Evolutionary conservation across 2,797 vertebrate genomes (phyloP), one percentile per base, ranked within the genome.

Genomic region (Chrysocyon brachyurus): DNA sequence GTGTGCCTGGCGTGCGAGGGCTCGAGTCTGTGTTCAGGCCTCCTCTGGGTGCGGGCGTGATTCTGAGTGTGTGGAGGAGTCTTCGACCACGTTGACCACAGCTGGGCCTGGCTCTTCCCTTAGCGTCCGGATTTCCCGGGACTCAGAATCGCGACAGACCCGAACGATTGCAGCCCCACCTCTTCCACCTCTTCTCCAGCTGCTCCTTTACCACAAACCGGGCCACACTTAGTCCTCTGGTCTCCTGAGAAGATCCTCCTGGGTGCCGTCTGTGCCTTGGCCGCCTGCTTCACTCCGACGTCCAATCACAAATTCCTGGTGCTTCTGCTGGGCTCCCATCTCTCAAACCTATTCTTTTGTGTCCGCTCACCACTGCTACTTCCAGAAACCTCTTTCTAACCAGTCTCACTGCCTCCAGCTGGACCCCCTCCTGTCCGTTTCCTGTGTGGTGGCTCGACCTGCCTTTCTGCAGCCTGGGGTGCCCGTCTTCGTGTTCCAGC

Each of bases 1-100:
- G 19, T 1, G 0, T 22, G 22, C 7, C n/a, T 68, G n/a, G n/a
- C 16, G 6, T 33, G n/a, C 5, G 14, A 31, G 59, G 16, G 4
- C 31, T 5, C 21, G 68, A 63, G 11, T 70, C n/a, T 52, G 14
- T 57, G 56, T 24, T 36, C 59, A 31, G 72, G 28, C 16, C 64
- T 10, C 54, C n/a, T 81, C 46, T 56, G 21, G 64, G 49, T 24
- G 0, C 24, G 81, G 59, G 73, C 46, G 10, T 75, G 46, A 75
- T 75, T 31, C 46, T 10, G 14, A 72, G 81, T 17, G 24, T 46
- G 8, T 72, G 49, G 26, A 68, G 17, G 40, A 33, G 33, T 19
- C 54, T 90, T 5, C 26, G 33, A 77, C 49, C 52, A 40, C 12
- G 16, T 1, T n/a, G 63, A 19, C 3, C 17, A 24, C 56, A 59